Evolutionary conservation across 2,797 vertebrate species (phyloP), one percentile per base, ranked within the genome.

Genomic region (Notolabrus celidotus): DNA sequence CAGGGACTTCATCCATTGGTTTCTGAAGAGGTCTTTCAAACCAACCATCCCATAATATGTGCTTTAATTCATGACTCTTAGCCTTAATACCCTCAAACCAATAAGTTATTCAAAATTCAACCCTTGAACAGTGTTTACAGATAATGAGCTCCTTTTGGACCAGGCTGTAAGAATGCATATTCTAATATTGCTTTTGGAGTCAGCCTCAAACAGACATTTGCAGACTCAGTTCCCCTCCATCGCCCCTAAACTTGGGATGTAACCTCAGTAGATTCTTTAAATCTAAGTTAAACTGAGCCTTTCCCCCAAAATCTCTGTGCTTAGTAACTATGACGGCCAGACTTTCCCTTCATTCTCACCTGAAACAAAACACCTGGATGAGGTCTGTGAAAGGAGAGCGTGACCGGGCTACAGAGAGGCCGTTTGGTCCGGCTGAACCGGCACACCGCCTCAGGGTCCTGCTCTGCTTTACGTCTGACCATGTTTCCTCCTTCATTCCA

Each of bases 281-380:
- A 31, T 31, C 7, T 31, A 6, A 8, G 34, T 66, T 58, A 57
- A 72, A 64, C 55, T 10, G 8, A 82, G 27, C 31, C 61, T 80
- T 71, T 20, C 38, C 47, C 12, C 2, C 19, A 38, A 57, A 82
- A 78, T 74, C 62, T 74, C 58, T 60, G 10, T 66, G 57, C 68
- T 75, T 71, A 52, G 73, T 88, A 65, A 67, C 80, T 70, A 83
- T 87, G 77, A 77, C 76, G 33, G 85, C 80, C 23, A 23, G 20
- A 38, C 56, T 77, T 77, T 80, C 68, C 78, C 71, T 71, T 80
- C 43, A 79, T 78, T 63, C 53, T 83, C 41, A 83, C 72, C 86
- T 90, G 86, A 86, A 91, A 92, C 76, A 61, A 74, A 87, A 92
- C 72, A 86, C 82, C 82, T 83, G 67, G 64, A 72, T 67, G 78